A percentile compares a stretch with the other conserved stretches of the same genome.
Conservation (phyloP, 35 echinoderm and acorn worm genomes). For the Eucidaris tribuloides region DNA sequence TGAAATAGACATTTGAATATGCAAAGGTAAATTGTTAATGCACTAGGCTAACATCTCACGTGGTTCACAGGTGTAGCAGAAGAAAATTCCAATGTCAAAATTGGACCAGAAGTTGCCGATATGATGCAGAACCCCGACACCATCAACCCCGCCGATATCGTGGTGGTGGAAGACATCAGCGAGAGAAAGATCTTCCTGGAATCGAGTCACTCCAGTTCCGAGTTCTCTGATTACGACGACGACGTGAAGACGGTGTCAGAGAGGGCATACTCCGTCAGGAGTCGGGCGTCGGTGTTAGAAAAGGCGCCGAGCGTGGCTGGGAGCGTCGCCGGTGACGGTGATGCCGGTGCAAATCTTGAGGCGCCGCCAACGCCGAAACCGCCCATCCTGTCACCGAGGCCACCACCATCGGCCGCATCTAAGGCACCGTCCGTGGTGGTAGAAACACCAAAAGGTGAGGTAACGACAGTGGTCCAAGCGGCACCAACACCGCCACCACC, state of each 20-base stretch:
- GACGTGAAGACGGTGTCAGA: neutral
- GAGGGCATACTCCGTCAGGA: neutral
- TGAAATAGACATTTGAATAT: neutral
- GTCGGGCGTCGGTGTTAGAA: conserved; percentile 11
- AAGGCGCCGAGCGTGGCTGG: neutral
- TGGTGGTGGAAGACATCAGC: conserved; percentile 32
- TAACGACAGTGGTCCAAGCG: neutral
- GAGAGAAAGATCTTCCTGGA: conserved; percentile 8
- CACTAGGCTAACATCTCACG: too few species aligned
- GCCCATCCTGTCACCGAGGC: neutral
- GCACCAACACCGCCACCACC: neutral
- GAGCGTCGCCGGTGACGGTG: neutral
- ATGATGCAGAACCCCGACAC: conserved; percentile 40
- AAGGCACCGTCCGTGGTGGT: conserved; percentile 12
- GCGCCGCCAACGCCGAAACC: neutral
- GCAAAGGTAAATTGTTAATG: neutral
- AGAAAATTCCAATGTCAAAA: conserved; percentile 49
- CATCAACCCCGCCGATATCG: conserved; percentile 20
- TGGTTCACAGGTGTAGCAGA: conserved; percentile 37
- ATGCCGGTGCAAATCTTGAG: neutral
- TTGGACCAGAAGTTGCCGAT: conserved; percentile 18
- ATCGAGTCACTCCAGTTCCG: neutral
- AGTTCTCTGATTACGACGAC: neutral
- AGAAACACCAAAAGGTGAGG: conserved; percentile 19
- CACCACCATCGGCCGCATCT: neutral